Base-by-base conservation (phyloP, 1,140 invertebrate species). In the Rhopalosiphum maidis region DNA sequence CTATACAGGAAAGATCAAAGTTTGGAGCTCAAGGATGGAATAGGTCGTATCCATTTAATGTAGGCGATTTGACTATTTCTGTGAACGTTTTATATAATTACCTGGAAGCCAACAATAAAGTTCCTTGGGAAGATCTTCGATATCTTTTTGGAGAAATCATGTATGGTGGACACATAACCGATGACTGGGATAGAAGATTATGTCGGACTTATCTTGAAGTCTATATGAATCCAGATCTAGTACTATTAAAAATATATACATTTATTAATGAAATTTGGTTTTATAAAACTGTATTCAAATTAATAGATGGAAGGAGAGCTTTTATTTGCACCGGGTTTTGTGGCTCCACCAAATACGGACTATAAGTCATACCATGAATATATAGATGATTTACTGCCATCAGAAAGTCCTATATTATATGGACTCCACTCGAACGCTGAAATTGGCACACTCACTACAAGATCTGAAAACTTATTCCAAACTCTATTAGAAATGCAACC, bases 21-120 rank as follows among this genome's bases (percentile, higher is more conserved):
- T 99, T 99, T 95, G 99, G 98, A 3, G 96, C 98, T 1, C 98
- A 99, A 95, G 98, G 98, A 68, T 99, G 98, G 98, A 99, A 99
- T 95, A 96, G 96, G 95, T 96, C 97, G 94, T 96, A 96, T 94
- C 96, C 96, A 23, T 96, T 96, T 94, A 96, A 96, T 94, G 95
- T 95, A 85, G 96, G 98, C 43, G 98, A 99, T 95, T 95, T 99
- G 54, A 99, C 98, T 1, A 99, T 99, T 93, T 98, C 98, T 95
- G 97, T 98, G 2, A 98, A 98, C 95, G 98, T 99, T 0, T 95
- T 99, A 4, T 97, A 97, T 95, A 99, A 99, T 95, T 99, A 99
- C 95, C 95, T 99, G 94, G 98, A 99, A 95, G 97, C 97, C 87
- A 99, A 98, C 95, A 97, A 96, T 35, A 97, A 97, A 92, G 96